These are phyloP conservation scores for Anguilla obscura DNA, from an alignment of 2,797 vertebrate species.

Conservation along the genomic window DNA sequence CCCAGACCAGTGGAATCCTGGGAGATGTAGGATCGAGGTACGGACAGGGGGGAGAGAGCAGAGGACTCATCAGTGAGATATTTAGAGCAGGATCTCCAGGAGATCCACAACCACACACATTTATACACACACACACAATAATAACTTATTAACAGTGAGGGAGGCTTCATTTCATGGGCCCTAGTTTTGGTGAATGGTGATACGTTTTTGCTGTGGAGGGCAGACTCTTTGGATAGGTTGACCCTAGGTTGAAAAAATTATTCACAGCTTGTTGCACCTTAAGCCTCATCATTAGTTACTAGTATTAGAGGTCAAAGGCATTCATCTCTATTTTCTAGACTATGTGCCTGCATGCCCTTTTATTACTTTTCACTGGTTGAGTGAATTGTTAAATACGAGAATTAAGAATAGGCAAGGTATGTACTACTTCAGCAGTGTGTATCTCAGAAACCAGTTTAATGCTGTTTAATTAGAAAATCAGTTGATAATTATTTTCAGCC, in stretches of 20 bases:
- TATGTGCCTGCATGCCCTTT: background rate
- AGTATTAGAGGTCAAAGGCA: background rate
- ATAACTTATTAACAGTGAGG: background rate
- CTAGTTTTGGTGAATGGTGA: background rate
- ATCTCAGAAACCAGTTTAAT: background rate
- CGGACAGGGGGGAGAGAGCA: background rate
- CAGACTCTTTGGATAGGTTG: background rate
- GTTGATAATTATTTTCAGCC: background rate
- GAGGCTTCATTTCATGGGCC: background rate
- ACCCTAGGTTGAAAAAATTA: background rate
- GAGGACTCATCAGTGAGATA: background rate
- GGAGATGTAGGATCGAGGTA: constrained; percentile 19
- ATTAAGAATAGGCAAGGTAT: background rate
- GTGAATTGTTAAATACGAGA: background rate
- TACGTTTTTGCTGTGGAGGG: background rate
- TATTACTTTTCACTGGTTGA: background rate
- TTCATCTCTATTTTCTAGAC: background rate
- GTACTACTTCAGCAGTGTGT: background rate
- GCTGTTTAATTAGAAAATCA: background rate
- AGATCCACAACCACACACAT: background rate
- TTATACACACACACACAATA: no score
- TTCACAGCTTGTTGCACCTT: background rate
- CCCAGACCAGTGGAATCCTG: constrained; percentile 79
- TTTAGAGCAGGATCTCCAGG: background rate
- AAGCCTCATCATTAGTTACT: background rate